Evolutionary conservation across 2,113 vertebrate species (phyloP), one percentile per base, ranked within the genome.

Genomic region (Ivindomyrus marchei): DNA sequence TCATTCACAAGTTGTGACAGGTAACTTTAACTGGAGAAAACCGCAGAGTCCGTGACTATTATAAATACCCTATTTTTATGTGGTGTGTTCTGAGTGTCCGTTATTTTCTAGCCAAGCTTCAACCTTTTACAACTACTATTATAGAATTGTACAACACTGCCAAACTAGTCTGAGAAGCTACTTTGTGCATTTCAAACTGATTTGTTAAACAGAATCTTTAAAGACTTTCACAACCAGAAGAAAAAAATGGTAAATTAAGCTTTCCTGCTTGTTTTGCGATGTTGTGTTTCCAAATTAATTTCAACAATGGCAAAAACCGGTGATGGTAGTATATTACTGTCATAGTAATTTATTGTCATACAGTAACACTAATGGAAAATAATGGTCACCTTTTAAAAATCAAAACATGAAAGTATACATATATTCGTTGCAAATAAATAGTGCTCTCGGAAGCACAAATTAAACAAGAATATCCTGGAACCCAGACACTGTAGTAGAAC

Each of bases 1-100:
- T 62, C 66, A 88, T 87, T 90, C 85, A 88, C 85, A 90, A 80
- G 45, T 85, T 39, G 91, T 85, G 87, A 93, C 93, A 93, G 93
- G 92, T 94, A 94, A 92, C 93, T 93, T 93, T 90, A 92, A 87
- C 88, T 90, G 84, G 90, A 87, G 66, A 49, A 87, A 52, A 50
- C 21, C 11, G 24, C 49, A 87, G 6, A 52, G 27, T 52, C 50
- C 85, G 85, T 80, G n/a, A 87, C 49, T 84, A 45, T 42, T 45
- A 84, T 2, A 53, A 52, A 53, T 87, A 36, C 27, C 21, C 85
- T 17, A 31, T 52, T 31, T 84, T 85, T 13, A 46, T 21, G 83
- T 85, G 83, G 21, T 85, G 39, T 85, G 45, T 21, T 11, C 39
- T 62, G 49, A 85, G 53, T 77, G 21, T 85, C 77, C 42, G 50